phyloP scores from a whole-genome alignment of 2,797 vertebrate species.

The Mormyrops attenuatus region DNA sequence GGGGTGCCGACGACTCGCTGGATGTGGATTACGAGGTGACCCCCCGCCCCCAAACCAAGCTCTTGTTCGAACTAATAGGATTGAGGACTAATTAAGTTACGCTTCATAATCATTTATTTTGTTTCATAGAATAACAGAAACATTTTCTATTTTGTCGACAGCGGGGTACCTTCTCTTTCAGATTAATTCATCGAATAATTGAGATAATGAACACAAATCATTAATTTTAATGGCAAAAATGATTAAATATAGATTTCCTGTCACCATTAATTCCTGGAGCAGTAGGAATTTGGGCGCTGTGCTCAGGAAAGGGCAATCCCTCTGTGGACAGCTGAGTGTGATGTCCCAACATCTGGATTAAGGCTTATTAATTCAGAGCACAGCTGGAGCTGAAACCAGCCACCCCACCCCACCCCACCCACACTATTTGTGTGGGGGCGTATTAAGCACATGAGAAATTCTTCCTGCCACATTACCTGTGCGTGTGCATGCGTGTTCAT shows the following conservation, averaged over 20 bases:
- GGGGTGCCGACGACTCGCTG: slow-evolving; percentile 81
- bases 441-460: neutral
- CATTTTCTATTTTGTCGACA: neutral
- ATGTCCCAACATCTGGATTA: neutral
- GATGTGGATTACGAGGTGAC: slow-evolving; percentile 95
- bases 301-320: neutral
- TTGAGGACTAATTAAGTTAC: neutral
- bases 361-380: neutral
- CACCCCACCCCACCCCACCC: too few species aligned
- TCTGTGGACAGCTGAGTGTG: neutral
- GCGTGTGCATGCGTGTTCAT: neutral
- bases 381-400: neutral
- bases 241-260: neutral
- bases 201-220: slow-evolving; percentile 4
- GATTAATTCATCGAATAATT: neutral
- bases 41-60: slow-evolving; percentile 26
- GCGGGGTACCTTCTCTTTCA: neutral
- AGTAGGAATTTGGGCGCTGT: neutral
- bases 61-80: neutral
- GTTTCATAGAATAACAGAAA: neutral
- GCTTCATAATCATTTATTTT: slow-evolving; percentile 2
- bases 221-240: slow-evolving; percentile 1
- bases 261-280: neutral
- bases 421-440: neutral
- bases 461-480: neutral